These are phyloP conservation scores for Meandrina meandrites DNA, from an alignment of 92 coral and sea anemone genomes.

Conservation along the genomic window DNA sequence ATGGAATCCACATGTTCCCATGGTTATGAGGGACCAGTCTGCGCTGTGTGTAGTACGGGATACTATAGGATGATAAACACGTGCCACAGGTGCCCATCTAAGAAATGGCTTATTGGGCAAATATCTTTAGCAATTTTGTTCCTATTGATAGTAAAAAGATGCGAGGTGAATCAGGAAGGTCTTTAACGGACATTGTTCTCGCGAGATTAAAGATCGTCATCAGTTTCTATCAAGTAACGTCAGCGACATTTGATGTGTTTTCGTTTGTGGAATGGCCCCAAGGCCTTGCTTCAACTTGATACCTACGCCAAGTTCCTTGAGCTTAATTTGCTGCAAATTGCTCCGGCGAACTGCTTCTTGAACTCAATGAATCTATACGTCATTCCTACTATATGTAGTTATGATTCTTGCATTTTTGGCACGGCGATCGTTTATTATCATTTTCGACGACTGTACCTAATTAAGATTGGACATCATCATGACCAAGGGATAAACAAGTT, in stretches of 20 bases:
- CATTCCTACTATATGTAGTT: not conserved
- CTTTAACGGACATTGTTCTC: not conserved
- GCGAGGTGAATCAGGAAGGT: not conserved
- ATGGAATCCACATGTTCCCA: constrained; percentile 26
- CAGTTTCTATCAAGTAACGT: constrained; percentile 31
- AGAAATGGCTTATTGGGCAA: constrained; percentile 21
- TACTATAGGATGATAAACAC: constrained; percentile 8
- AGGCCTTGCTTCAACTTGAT: not conserved
- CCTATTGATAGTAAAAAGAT: not conserved
- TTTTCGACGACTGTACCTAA: not conserved
- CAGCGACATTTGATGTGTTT: constrained; percentile 16
- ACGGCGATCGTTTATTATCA: not conserved
- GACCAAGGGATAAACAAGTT: not conserved
- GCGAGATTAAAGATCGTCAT: constrained; percentile 31
- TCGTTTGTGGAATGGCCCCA: constrained; percentile 7
- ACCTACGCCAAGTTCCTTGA: not conserved
- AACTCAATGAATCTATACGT: not conserved
- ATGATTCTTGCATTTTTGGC: not conserved
- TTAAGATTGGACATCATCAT: not conserved
- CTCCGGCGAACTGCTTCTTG: constrained; percentile 8
- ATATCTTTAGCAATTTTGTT: not conserved
- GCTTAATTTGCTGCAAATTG: constrained; percentile 30
- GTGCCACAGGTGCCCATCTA: constrained; percentile 25
- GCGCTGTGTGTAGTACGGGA: constrained; percentile 33
- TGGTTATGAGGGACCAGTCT: constrained; percentile 54